These are phyloP conservation scores for Sinohyriopsis cumingii DNA, from an alignment of 2,888 invertebrate species.

Conservation along the genomic window DNA sequence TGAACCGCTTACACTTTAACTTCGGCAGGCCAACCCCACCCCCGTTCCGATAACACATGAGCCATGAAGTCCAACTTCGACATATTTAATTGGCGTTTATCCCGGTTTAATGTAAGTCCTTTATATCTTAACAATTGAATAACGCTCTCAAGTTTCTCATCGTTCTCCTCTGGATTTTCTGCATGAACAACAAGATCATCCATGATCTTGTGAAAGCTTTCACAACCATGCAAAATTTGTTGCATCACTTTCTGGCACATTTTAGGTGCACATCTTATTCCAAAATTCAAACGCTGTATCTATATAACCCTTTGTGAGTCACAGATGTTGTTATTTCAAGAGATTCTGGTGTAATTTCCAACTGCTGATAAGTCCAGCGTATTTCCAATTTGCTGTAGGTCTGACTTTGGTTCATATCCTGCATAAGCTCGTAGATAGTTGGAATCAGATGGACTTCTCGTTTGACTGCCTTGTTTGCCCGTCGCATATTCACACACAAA, in stretches of 20 bases:
- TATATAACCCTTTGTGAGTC: too few relatives aligned
- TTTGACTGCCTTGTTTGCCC: slow-evolving; percentile 25
- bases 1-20: slow-evolving; percentile 24
- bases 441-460: slow-evolving; percentile 26
- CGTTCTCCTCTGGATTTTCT: slow-evolving; percentile 26
- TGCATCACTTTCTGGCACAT: slow-evolving; percentile 34
- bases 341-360: too few relatives aligned
- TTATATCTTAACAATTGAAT: slow-evolving; percentile 12
- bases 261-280: slow-evolving; percentile 43
- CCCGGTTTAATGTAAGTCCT: slow-evolving; percentile 26
- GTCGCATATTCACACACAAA: slow-evolving; percentile 34
- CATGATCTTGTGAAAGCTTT: slow-evolving; percentile 28
- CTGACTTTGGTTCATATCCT: slow-evolving; percentile 24
- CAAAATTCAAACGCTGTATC: too few relatives aligned
- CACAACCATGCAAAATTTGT: slow-evolving; percentile 19
- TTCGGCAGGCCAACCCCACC: slow-evolving; percentile 17
- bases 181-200: slow-evolving; percentile 42
- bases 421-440: slow-evolving; percentile 23
- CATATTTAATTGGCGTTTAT: slow-evolving; percentile 32
- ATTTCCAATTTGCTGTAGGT: too few relatives aligned
- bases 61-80: slow-evolving; percentile 25
- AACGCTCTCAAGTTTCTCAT: slow-evolving; percentile 11
- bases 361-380: too few relatives aligned
- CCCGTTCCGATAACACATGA: slow-evolving; percentile 20
- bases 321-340: too few relatives aligned